phyloP scores from a whole-genome alignment of 2,888 invertebrate genomes.

The Stictocephala bisonia region DNA sequence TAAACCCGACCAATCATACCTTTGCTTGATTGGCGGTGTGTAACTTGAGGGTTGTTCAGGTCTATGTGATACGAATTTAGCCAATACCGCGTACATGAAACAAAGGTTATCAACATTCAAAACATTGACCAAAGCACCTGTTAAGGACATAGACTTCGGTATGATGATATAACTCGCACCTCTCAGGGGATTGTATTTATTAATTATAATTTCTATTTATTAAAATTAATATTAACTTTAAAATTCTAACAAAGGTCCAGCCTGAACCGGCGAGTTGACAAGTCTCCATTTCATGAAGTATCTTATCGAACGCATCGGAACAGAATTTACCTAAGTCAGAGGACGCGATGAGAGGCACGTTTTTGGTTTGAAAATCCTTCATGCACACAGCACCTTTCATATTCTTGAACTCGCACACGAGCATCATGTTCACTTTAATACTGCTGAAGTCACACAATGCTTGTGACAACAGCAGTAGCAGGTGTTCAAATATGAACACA shows the following conservation, averaged over 20 bases:
- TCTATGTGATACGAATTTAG: background rate
- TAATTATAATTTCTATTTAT: background rate
- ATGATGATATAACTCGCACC: background rate
- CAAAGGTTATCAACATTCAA: background rate
- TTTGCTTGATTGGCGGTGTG: background rate
- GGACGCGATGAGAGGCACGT: background rate
- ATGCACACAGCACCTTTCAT: background rate
- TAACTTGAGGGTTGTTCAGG: background rate
- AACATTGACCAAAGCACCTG: background rate
- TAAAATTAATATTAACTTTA: no score
- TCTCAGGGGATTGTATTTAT: background rate
- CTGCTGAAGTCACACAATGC: background rate
- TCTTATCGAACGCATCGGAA: background rate
- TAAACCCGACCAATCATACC: slow-evolving; percentile 3
- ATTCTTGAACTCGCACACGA: slow-evolving; percentile 1
- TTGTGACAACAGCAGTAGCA: background rate
- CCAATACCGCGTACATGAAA: background rate
- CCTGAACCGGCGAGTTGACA: slow-evolving; percentile 2
- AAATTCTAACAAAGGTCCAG: slow-evolving; percentile 5
- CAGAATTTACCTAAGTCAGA: background rate
- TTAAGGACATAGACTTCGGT: background rate
- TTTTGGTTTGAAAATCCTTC: slow-evolving; percentile 2
- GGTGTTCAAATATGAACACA: slow-evolving; percentile 4
- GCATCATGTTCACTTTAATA: slow-evolving; percentile 3
- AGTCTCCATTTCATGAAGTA: background rate